Evolutionary conservation across 2,888 invertebrate species (phyloP).

Genomic region (Loripinus fragilis): DNA sequence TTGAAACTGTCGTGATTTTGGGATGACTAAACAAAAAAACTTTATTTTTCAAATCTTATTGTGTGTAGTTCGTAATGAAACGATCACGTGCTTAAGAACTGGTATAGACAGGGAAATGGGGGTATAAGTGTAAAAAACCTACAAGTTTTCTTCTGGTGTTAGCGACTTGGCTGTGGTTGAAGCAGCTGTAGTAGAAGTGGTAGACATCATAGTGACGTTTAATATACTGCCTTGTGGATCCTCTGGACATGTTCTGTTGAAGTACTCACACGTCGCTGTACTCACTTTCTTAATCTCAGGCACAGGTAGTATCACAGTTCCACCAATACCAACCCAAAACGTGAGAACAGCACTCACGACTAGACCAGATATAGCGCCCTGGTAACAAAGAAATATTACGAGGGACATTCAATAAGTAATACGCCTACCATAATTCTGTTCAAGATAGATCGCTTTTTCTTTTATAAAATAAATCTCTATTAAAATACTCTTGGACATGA

Average conservation of each 20-base stretch:
- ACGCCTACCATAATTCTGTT: too few relatives aligned
- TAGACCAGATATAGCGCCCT: constrained; percentile 70
- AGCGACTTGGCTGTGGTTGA: constrained; percentile 4
- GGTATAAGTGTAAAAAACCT: not conserved
- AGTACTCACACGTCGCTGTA: constrained; percentile 50
- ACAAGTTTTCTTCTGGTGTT: constrained; percentile 26
- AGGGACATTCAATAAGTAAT: too few relatives aligned
- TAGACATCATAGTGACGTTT: not conserved
- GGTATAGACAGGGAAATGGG: too few relatives aligned
- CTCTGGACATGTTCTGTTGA: constrained; percentile 53
- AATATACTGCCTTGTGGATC: not conserved
- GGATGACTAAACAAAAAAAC: too few relatives aligned
- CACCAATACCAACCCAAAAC: constrained; percentile 76
- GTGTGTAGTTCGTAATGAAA: too few relatives aligned
- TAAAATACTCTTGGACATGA: too few relatives aligned
- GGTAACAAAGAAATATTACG: too few relatives aligned
- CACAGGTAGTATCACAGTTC: constrained; percentile 64
- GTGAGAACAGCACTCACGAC: constrained; percentile 64
- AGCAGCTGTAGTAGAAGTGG: not conserved
- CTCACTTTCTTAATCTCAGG: constrained; percentile 58
- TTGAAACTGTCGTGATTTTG: too few relatives aligned
- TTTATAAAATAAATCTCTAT: too few relatives aligned
- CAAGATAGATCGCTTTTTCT: too few relatives aligned
- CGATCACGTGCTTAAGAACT: too few relatives aligned
- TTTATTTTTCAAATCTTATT: too few relatives aligned